These are phyloP conservation scores for Brachyrhaphis roseni DNA, from an alignment of 2,797 vertebrate species.

Conservation along the genomic window DNA sequence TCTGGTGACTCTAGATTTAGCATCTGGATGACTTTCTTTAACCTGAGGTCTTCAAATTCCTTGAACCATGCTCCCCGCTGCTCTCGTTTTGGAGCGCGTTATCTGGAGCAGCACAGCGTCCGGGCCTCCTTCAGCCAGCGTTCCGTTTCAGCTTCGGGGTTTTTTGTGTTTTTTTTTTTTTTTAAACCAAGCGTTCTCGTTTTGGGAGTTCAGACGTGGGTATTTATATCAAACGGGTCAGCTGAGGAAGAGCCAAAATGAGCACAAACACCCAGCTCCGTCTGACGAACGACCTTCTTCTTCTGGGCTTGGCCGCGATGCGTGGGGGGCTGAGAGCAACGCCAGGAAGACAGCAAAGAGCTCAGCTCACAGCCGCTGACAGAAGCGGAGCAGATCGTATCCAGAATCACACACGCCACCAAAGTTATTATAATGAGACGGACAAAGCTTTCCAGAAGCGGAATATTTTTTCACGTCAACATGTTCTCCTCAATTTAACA, in stretches of 20 bases:
- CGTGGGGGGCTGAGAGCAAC: slow-evolving; percentile 14
- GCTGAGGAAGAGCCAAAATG: slow-evolving; percentile 61
- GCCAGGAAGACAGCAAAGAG: slow-evolving; percentile 30
- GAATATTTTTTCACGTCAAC: too few species aligned
- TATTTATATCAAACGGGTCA: slow-evolving; percentile 85
- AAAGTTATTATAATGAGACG: slow-evolving; percentile 34
- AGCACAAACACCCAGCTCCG: slow-evolving; percentile 57
- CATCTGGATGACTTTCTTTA: neutral
- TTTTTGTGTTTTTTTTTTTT: slow-evolving; percentile 1
- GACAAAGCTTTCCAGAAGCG: slow-evolving; percentile 26
- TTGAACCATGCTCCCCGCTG: slow-evolving; percentile 48
- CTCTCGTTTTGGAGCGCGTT: slow-evolving; percentile 68
- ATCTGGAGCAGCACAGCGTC: slow-evolving; percentile 78
- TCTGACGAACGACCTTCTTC: slow-evolving; percentile 63
- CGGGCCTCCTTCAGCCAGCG: slow-evolving; percentile 65
- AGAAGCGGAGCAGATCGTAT: slow-evolving; percentile 20
- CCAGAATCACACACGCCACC: slow-evolving; percentile 15
- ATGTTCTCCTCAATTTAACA: neutral
- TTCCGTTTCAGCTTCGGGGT: slow-evolving; percentile 65
- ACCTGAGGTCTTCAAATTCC: slow-evolving; percentile 48
- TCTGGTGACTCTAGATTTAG: slow-evolving; percentile 20
- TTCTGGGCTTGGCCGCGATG: slow-evolving; percentile 30
- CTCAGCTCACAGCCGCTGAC: slow-evolving; percentile 37
- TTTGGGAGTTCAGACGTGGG: slow-evolving; percentile 74
- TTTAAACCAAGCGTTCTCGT: slow-evolving; percentile 75